Base-by-base conservation (phyloP, 2,888 invertebrate genomes). In the Papilio demoleus region DNA sequence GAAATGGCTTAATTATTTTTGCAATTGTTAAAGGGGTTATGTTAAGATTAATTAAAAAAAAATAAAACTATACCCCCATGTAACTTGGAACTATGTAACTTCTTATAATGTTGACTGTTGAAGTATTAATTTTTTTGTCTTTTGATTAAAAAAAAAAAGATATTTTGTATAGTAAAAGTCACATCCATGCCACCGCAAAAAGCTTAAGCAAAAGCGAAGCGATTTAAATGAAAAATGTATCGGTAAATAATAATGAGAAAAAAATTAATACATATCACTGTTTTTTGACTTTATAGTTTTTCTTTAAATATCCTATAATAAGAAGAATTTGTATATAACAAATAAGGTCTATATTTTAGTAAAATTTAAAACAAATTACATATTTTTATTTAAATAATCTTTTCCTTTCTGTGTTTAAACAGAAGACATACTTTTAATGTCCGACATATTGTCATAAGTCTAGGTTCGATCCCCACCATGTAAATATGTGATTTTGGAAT, bases 201-300 rank as follows among this genome's bases (percentile, higher is more conserved):
- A 91, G 90, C 90, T 87, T 82, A 91, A 91, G 91, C 91, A 91
- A 79, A 88, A 92, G 92, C 92, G 81, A 92, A 92, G 91, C 91
- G 77, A 85, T 87, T 81, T 81, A 83, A 78, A 81, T 79, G 79
- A 70, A 71, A 70, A 67, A 71, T 72, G 70, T 71, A 19, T 73
- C 31, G 36, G 11, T 38, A 45, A 63, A 58, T 34, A 67, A 24
- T 67, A 58, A 22, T 53, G 61, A 22, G 27, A 19, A 66, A 68
- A 65, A 64, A n/a, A 14, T n/a, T n/a, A 45, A 47, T 61, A 65
- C 61, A 70, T 63, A 71, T 67, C 72, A 72, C 75, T 75, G 74
- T 75, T 77, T 75, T 70, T 68, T n/a, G 65, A 71, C 68, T 73
- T 72, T 24, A 17, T 24, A 50, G 5, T n/a, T n/a, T 11, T 19